Evolutionary conservation across 2,888 invertebrate species (phyloP).

Genomic region (Argyra leucocephala): DNA sequence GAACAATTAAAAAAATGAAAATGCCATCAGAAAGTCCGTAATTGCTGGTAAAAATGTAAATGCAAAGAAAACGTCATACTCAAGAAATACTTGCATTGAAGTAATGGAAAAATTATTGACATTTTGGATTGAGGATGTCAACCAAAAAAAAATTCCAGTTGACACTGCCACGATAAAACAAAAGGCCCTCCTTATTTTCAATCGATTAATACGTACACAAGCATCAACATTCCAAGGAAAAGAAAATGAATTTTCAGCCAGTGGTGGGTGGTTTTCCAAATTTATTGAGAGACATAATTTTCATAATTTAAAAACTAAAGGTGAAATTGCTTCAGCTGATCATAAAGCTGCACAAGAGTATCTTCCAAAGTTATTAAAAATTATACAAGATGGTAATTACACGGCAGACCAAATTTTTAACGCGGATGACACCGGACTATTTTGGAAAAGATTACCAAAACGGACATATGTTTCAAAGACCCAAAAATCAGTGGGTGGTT

Average conservation of each 20-base stretch:
- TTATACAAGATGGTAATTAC: slow-evolving; percentile 27
- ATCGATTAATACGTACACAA: slow-evolving; percentile 8
- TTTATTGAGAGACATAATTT: slow-evolving; percentile 25
- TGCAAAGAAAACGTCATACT: slow-evolving; percentile 9
- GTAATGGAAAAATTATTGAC: slow-evolving; percentile 10
- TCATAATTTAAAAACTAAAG: slow-evolving; percentile 27
- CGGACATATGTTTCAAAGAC: slow-evolving; percentile 31
- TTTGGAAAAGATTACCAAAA: slow-evolving; percentile 32
- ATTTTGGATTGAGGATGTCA: slow-evolving; percentile 10
- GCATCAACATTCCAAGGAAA: slow-evolving; percentile 4
- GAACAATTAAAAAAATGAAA: slow-evolving; percentile 9
- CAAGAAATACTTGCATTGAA: slow-evolving; percentile 10
- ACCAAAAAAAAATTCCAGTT: slow-evolving; percentile 11
- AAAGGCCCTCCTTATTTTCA: slow-evolving; percentile 8
- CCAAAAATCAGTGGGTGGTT: slow-evolving; percentile 28
- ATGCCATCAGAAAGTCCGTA: slow-evolving; percentile 7
- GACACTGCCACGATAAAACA: slow-evolving; percentile 9
- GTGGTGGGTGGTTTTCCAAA: slow-evolving; percentile 20
- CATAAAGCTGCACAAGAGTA: slow-evolving; percentile 22
- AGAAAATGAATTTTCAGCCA: slow-evolving; percentile 5
- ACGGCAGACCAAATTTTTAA: slow-evolving; percentile 29
- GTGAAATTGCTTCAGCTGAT: slow-evolving; percentile 25
- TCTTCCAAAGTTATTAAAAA: slow-evolving; percentile 22
- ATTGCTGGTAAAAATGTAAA: slow-evolving; percentile 9
- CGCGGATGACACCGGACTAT: slow-evolving; percentile 29